Conservation (phyloP, 2,113 vertebrate species). For the Sapayoa aenigma region DNA sequence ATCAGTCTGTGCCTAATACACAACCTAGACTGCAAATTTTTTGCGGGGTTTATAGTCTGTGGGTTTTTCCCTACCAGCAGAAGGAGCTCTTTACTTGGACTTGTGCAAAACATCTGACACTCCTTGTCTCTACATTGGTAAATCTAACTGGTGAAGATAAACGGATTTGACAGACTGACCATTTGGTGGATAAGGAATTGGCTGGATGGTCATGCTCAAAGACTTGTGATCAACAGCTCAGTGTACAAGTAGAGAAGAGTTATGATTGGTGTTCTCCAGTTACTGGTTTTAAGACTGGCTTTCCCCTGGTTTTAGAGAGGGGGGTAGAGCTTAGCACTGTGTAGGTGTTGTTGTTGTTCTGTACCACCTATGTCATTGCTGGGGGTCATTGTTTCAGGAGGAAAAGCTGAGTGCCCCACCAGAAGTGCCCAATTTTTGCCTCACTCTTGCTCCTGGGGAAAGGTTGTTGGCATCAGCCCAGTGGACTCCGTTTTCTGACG, state of each 20-base stretch:
- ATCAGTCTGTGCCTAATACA: neutral
- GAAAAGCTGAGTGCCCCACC: neutral
- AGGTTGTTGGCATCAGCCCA: neutral
- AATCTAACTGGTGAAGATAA: too few species aligned
- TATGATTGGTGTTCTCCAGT: neutral
- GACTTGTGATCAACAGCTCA: neutral
- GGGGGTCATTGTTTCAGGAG: neutral
- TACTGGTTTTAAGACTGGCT: neutral
- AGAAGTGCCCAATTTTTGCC: neutral
- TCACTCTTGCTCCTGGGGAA: neutral
- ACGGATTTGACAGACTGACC: neutral
- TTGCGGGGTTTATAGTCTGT: neutral
- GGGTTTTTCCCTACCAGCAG: neutral
- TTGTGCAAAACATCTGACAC: neutral
- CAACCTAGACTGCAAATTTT: neutral
- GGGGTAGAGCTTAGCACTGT: neutral
- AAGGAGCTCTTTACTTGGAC: neutral
- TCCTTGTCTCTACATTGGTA: neutral
- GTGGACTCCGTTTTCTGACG: neutral
- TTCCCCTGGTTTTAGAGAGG: neutral
- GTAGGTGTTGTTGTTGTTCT: neutral
- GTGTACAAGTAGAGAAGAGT: neutral
- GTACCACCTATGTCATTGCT: neutral
- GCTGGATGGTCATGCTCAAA: neutral
- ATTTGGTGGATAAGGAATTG: neutral